These are phyloP conservation scores for Pemphredon lugubris DNA, from an alignment of 2,888 invertebrate genomes.

Conservation along the genomic window DNA sequence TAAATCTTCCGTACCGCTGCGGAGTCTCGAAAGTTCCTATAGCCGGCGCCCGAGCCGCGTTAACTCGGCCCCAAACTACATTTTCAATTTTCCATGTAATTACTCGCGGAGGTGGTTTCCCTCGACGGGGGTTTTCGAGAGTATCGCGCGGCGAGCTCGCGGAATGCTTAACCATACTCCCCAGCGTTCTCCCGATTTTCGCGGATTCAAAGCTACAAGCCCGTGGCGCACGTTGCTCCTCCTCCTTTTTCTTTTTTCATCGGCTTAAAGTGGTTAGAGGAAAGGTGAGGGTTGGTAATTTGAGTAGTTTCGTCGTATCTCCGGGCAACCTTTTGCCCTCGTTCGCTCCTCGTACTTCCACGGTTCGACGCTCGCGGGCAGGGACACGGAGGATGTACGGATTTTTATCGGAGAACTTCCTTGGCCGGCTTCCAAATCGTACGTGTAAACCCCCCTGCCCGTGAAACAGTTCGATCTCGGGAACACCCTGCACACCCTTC, in stretches of 20 bases:
- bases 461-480: constrained; percentile 53
- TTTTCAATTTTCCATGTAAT: no score
- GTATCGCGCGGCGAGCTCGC: no score
- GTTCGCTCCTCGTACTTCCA: constrained; percentile 37
- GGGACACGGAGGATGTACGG: constrained; percentile 47
- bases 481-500: not conserved
- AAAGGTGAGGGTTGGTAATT: constrained; percentile 40
- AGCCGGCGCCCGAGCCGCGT: no score
- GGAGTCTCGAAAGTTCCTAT: no score
- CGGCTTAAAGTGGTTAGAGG: constrained; percentile 32
- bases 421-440: constrained; percentile 88
- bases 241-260: constrained; percentile 10
- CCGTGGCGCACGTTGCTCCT: constrained; percentile 2
- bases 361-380: constrained; percentile 51
- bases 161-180: no score
- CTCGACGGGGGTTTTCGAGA: no score
- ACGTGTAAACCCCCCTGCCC: constrained; percentile 70
- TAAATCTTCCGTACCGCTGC: no score
- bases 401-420: constrained; percentile 80
- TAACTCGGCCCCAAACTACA: no score
- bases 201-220: no score
- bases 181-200: no score
- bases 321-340: constrained; percentile 36
- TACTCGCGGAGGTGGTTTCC: no score
- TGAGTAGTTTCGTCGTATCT: constrained; percentile 48